Evolutionary conservation across 2,797 vertebrate species (phyloP), one percentile per base, ranked within the genome.

Genomic region (Potorous gilbertii): DNA sequence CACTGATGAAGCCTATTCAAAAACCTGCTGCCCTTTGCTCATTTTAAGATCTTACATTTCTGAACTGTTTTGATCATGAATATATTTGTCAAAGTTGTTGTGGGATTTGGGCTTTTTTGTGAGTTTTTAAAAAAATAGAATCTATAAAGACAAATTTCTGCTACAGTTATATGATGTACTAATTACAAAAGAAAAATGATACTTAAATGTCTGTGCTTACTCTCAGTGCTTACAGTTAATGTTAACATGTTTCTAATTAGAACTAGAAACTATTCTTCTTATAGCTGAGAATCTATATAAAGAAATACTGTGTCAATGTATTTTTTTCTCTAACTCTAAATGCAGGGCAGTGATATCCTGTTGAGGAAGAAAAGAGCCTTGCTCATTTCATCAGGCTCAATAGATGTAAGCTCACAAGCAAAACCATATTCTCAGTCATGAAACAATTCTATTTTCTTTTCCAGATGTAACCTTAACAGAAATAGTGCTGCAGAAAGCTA

Each of bases 1-100:
- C 96, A 31, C 99, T 99, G 99, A 99, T 99, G 99, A 99, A 99
- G 99, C 98, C 99, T 99, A 99, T 99, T 99, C 99, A 99, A 97
- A 98, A 99, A 98, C 98, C 98, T 92, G 98, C 98, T 99, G 99
- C 99, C 99, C 99, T 99, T 98, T 98, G 98, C 98, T 98, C 99
- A 98, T 99, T 98, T 98, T 98, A 98, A 97, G 95, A 98, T 98
- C 97, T 99, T 98, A 97, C 98, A 97, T 98, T 99, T 98, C 99
- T 95, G 95, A 99, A 98, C 98, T 98, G 96, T 99, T 99, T 98
- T 98, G 98, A 99, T 99, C 99, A 99, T 98, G 99, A 99, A 99
- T 98, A 98, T 98, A 99, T 99, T 98, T 98, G 98, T 98, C 98
- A 99, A 99, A 99, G 99, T 98, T 98, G 97, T 98, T 96, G 96